These are phyloP conservation scores for Drosophila setifemur DNA, from an alignment of 1,140 invertebrate genomes.

Conservation along the genomic window DNA sequence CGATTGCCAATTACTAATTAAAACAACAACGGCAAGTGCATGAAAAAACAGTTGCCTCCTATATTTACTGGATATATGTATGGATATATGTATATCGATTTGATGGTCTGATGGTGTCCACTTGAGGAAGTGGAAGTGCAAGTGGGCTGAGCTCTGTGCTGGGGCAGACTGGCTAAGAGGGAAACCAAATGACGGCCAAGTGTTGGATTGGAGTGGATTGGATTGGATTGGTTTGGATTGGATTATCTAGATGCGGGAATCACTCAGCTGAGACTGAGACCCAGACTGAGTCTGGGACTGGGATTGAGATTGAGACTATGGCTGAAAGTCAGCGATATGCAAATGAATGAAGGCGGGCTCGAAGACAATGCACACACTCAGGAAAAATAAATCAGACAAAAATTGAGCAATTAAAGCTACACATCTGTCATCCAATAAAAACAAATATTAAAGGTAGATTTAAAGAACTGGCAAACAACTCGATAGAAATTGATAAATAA, in stretches of 20 bases:
- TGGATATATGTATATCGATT: not conserved
- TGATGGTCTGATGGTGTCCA: slow-evolving; percentile 26
- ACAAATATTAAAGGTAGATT: no score
- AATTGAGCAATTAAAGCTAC: no score
- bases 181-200: slow-evolving; percentile 31
- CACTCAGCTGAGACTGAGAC: slow-evolving; percentile 56
- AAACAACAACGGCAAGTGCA: slow-evolving; percentile 30
- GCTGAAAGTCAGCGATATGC: slow-evolving; percentile 28
- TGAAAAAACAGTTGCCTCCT: slow-evolving; percentile 27
- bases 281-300: slow-evolving; percentile 9
- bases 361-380: slow-evolving; percentile 3
- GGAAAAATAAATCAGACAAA: not conserved
- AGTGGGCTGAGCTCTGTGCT: not conserved
- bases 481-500: no score
- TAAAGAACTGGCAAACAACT: no score
- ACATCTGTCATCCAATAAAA: no score
- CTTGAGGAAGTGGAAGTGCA: slow-evolving; percentile 24
- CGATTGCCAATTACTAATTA: slow-evolving; percentile 67
- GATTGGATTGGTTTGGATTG: slow-evolving; percentile 15
- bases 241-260: slow-evolving; percentile 63
- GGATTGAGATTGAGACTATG: slow-evolving; percentile 31
- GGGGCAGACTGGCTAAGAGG: slow-evolving; percentile 24
- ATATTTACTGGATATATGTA: not conserved
- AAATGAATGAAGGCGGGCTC: slow-evolving; percentile 22
- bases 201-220: slow-evolving; percentile 20